These are phyloP conservation scores for Setipinna tenuifilis DNA, from an alignment of 2,797 vertebrate species.

Conservation along the genomic window DNA sequence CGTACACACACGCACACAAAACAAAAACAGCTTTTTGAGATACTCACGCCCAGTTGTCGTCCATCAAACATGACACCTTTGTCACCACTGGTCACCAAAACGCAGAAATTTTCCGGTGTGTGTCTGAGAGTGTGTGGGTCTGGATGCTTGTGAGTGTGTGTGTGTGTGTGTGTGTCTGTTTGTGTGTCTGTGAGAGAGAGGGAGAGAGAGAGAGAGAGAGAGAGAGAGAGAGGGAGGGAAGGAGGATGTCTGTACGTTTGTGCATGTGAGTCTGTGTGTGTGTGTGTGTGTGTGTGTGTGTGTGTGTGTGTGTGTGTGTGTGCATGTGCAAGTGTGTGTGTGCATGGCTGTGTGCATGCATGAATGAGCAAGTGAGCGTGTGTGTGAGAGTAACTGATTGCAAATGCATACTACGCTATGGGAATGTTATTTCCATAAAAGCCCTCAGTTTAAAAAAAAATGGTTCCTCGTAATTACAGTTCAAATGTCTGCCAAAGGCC, in stretches of 20 bases:
- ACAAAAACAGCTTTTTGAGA: background rate
- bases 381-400: no score
- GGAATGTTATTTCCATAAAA: no score
- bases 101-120: background rate
- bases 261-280: background rate
- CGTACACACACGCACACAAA: no score
- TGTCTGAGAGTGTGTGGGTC: background rate
- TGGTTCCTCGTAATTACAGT: no score
- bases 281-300: background rate
- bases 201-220: background rate
- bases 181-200: background rate
- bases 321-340: background rate
- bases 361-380: background rate
- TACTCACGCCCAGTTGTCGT: background rate
- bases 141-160: background rate
- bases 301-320: background rate
- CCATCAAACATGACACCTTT: slow-evolving; percentile 20
- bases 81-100: background rate
- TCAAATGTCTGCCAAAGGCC: no score
- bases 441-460: no score
- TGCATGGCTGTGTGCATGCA: background rate
- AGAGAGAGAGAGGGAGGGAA: background rate
- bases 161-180: background rate
- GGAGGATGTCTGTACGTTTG: background rate
- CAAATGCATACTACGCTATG: no score